Evolutionary conservation across 2,888 invertebrate genomes (phyloP).

Genomic region (Sicus ferrugineus): DNA sequence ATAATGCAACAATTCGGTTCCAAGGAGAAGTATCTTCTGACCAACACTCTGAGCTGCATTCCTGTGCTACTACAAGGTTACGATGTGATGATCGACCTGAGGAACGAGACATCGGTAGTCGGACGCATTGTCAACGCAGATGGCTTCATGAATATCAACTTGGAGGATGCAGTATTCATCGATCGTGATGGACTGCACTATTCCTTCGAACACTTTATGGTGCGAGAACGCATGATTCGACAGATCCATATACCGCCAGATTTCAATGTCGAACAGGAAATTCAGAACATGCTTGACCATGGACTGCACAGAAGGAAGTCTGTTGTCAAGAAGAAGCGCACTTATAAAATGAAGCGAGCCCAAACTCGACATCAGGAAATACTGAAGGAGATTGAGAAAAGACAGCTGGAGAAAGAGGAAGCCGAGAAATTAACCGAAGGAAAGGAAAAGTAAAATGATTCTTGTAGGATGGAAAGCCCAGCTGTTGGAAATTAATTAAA

Average conservation of each 20-base stretch:
- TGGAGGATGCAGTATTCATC: constrained; percentile 57
- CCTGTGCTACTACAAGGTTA: constrained; percentile 55
- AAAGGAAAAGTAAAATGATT: background rate
- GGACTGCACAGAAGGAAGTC: constrained; percentile 41
- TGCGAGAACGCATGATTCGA: constrained; percentile 57
- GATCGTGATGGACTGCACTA: constrained; percentile 58
- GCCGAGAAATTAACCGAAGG: background rate
- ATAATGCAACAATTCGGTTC: constrained; percentile 52
- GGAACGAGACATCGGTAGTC: constrained; percentile 61
- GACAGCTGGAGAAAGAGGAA: constrained; percentile 34
- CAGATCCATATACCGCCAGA: constrained; percentile 57
- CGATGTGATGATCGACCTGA: constrained; percentile 59
- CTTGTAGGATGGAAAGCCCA: too few species aligned
- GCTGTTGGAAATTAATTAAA: too few species aligned
- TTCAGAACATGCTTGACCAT: constrained; percentile 48
- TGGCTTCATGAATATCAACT: constrained; percentile 60
- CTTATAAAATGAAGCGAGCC: constrained; percentile 55
- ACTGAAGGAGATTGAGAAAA: constrained; percentile 48
- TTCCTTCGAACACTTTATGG: constrained; percentile 59
- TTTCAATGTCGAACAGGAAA: constrained; percentile 48
- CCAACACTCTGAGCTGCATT: constrained; percentile 57
- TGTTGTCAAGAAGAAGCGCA: constrained; percentile 43
- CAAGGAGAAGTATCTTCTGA: constrained; percentile 56
- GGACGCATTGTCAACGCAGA: constrained; percentile 57
- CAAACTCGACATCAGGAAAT: constrained; percentile 54